Percentiles rank a stretch among this genome's conserved stretches.
Conservation (phyloP, 2,113 vertebrate genomes). For the Aspiorhynchus laticeps region DNA sequence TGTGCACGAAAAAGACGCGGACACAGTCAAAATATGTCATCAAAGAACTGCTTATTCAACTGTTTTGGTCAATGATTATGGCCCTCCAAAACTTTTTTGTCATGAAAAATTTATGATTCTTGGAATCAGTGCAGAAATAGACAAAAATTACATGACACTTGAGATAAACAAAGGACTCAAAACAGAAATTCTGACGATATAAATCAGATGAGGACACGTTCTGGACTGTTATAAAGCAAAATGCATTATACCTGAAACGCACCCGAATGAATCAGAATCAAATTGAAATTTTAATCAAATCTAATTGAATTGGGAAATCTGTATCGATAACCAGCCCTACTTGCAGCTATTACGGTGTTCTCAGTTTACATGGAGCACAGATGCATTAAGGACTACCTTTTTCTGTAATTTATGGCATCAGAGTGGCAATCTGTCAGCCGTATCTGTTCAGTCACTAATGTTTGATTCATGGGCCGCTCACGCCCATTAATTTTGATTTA, state of each 20-base stretch:
- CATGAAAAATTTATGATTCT: too few relatives aligned
- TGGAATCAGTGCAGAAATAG: too few relatives aligned
- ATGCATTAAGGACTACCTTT: background rate
- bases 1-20: too few relatives aligned
- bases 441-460: constrained; percentile 27
- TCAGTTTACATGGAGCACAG: background rate
- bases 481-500: constrained; percentile 74
- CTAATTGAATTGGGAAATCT: background rate
- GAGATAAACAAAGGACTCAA: background rate
- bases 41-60: background rate
- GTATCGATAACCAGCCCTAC: background rate
- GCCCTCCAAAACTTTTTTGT: background rate
- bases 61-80: background rate
- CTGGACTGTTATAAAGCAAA: background rate
- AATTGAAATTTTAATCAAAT: background rate
- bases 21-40: too few relatives aligned
- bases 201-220: background rate
- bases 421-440: constrained; percentile 22
- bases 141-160: background rate
- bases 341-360: background rate
- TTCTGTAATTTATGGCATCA: background rate
- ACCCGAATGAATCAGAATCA: background rate
- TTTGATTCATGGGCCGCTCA: constrained; percentile 63
- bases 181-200: background rate
- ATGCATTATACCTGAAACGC: background rate